Conservation (phyloP, 2,888 invertebrate species). For the Oligia fasciuncula region DNA sequence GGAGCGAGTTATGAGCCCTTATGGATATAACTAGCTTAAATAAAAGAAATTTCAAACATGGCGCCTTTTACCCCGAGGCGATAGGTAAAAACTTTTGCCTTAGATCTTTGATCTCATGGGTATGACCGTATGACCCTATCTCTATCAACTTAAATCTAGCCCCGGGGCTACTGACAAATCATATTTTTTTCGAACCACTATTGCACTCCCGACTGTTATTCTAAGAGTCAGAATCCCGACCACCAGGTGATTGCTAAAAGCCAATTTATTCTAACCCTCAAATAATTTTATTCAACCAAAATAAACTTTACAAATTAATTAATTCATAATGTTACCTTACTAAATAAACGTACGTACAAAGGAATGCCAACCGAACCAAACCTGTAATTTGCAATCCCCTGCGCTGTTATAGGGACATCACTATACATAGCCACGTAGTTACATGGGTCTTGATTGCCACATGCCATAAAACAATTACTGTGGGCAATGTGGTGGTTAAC, state of each 20-base stretch:
- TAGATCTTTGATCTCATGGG: not conserved
- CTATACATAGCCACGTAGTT: conserved; percentile 3
- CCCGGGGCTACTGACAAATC: not conserved
- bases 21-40: not conserved
- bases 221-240: not conserved
- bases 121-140: not conserved
- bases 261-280: not conserved
- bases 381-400: conserved; percentile 42
- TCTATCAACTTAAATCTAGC: not conserved
- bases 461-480: conserved; percentile 64
- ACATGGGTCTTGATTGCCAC: conserved; percentile 52
- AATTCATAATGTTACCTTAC: conserved; percentile 11
- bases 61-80: not conserved
- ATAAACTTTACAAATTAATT: conserved; percentile 10
- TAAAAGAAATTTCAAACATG: not conserved
- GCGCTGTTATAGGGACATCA: conserved; percentile 24
- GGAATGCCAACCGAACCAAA: conserved; percentile 1
- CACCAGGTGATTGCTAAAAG: not conserved
- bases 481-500: conserved; percentile 52
- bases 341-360: conserved; percentile 14
- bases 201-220: not conserved
- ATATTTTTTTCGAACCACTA: not conserved
- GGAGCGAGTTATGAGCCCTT: conserved; percentile 2
- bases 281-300: not conserved
- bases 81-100: not conserved